Percentiles rank a stretch among this genome's conserved stretches.
Evolutionary conservation across 1,140 invertebrate genomes (phyloP).

Genomic region (Heliconius nattereri): DNA sequence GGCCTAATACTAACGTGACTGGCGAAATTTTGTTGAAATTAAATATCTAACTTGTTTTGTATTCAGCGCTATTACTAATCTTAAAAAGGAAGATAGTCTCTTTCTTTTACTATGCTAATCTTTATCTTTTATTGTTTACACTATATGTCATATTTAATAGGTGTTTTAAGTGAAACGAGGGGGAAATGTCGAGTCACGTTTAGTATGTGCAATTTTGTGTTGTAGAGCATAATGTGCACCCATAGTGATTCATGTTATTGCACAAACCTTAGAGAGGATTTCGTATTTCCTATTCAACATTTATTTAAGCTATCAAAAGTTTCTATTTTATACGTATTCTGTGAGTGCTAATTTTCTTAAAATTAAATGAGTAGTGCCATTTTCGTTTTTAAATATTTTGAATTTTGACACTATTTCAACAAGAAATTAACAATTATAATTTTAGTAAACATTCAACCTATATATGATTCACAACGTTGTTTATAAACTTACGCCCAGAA

Average conservation of each 20-base stretch:
- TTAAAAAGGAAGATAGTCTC: not conserved
- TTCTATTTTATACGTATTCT: not conserved
- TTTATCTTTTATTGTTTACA: not conserved
- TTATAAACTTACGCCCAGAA: not conserved
- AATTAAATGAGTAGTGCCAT: not conserved
- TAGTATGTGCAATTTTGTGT: constrained; percentile 26
- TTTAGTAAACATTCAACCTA: too few species aligned
- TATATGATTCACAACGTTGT: not conserved
- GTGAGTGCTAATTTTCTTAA: not conserved
- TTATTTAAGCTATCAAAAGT: constrained; percentile 10
- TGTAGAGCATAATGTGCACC: constrained; percentile 32
- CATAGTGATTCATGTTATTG: constrained; percentile 42
- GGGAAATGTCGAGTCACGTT: constrained; percentile 39
- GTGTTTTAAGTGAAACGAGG: not conserved
- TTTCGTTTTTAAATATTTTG: not conserved
- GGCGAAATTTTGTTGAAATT: not conserved
- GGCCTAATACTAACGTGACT: constrained; percentile 29
- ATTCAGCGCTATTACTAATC: not conserved
- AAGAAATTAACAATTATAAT: too few species aligned
- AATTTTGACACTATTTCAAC: not conserved
- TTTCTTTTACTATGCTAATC: not conserved
- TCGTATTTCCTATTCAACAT: constrained; percentile 20
- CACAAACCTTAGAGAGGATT: constrained; percentile 38
- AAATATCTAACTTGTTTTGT: not conserved
- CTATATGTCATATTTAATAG: not conserved